Conservation (phyloP, 2,797 vertebrate genomes). For the Neopelma chrysocephalum region DNA sequence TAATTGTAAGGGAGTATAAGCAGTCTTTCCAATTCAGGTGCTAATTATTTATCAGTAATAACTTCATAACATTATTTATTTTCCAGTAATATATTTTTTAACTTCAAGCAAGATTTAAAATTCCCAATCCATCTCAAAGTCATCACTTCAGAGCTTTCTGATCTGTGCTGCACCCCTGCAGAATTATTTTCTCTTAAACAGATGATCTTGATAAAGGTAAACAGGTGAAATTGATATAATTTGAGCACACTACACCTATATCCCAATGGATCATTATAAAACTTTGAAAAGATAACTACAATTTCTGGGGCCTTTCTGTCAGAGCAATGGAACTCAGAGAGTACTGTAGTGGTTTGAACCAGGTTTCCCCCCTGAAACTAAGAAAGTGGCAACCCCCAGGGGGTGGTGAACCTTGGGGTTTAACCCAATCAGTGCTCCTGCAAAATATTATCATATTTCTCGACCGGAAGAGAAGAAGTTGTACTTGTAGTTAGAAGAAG, state of each 20-base stretch:
- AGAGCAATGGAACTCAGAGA: neutral
- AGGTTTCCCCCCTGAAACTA: too few relatives aligned
- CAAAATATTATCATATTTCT: too few relatives aligned
- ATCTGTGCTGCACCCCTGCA: neutral
- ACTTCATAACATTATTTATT: neutral
- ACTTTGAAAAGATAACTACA: neutral
- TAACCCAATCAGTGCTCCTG: too few relatives aligned
- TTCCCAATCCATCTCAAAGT: neutral
- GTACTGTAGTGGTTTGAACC: too few relatives aligned
- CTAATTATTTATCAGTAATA: slow-evolving; percentile 8
- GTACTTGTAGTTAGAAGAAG: too few relatives aligned
- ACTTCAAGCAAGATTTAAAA: neutral
- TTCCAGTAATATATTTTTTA: neutral
- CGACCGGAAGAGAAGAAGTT: too few relatives aligned
- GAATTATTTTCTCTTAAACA: neutral
- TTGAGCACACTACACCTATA: neutral
- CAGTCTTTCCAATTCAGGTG: neutral
- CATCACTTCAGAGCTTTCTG: neutral
- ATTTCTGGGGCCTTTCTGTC: neutral
- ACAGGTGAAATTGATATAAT: neutral
- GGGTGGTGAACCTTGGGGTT: too few relatives aligned
- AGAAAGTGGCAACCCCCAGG: too few relatives aligned
- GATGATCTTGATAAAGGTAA: neutral
- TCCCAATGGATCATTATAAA: neutral
- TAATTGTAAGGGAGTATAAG: neutral